Base-by-base conservation (phyloP, 2,797 vertebrate species). In the Etheostoma perlongum region DNA sequence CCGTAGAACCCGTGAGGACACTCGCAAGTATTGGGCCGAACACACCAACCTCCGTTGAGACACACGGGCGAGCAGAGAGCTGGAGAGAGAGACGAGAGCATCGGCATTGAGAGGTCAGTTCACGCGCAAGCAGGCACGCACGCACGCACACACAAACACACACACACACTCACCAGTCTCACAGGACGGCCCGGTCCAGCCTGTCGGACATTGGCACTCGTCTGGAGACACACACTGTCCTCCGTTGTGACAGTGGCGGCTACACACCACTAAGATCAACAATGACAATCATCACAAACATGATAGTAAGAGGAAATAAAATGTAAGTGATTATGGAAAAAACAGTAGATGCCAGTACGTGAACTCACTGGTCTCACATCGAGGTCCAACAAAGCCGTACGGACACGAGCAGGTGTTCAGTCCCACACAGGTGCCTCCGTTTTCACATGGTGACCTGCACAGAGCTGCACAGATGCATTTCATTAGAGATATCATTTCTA, bases 1-100 rank as follows among this genome's bases (percentile, higher is more conserved):
- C 96, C 95, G 0, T 95, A 96, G 94, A 97, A 97, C 10, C 96
- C 95, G 0, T 46, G 69, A 57, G 95, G 96, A 89, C 96, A 96
- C 0, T 61, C 78, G 79, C 97, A 97, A 5, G 0, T 15, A 16
- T 95, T 88, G 0, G 94, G 94, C 2, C 72, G 85, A 15, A 91
- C 70, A 3, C 97, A 97, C 33, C 16, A 54, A 4, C 96, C 96
- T 60, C 95, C 95, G 15, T 96, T 97, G 76, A 96, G 91, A 84
- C 96, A 97, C 68, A 95, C 76, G 0, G 96, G 95, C 2, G 91
- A 90, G 86, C 96, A 97, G 48, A 95, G 88, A 76, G 95, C 96
- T 96, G 84, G 9, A 71, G 19, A 60, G 30, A 30, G 66, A 72
- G 52, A 67, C 0, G 4, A 58, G 15, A 14, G 12, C 48, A 7